Evolutionary conservation across 1,140 invertebrate genomes (phyloP), one percentile per base, ranked within the genome.

Genomic region (Drosophila sproati): DNA sequence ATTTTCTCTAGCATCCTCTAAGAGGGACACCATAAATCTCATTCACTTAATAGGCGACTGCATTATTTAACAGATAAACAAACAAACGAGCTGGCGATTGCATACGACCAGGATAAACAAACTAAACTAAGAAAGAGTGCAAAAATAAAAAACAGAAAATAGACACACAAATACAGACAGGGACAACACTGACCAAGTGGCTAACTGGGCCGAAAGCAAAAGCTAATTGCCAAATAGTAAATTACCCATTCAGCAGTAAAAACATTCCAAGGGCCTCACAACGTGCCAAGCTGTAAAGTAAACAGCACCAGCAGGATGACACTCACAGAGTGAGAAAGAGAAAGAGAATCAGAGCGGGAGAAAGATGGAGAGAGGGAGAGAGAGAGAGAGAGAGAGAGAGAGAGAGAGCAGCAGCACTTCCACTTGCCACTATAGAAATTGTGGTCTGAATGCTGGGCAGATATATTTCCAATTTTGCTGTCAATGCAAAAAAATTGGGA

Each of bases 51-150:
- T 89, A 89, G 86, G 75, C 86, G 85, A 89, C 81, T 89, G 80
- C 85, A 89, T 89, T 90, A 89, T 89, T 89, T 89, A 89, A 74
- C 75, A 89, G 81, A 90, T 89, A 89, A 89, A 90, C 85, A 89
- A 88, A 85, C 80, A 81, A 79, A 68, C 83, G 63, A 77, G 55
- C 63, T 66, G 72, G 64, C 72, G 70, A 87, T 74, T 80, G 85
- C 54, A 87, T 61, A 50, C 7, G 47, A 20, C 50, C 5, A 48
- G 47, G 29, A 28, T 43, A 51, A 52, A 35, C 32, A 56, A 45
- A 59, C 45, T 35, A 60, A 43, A 43, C 28, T 43, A 28, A 62
- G 31, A 60, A 29, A 59, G 47, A 51, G 64, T 59, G 37, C 12
- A 31, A 43, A 35, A 41, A 48, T 2, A 41, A 3, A 10, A 41